phyloP scores from a whole-genome alignment of 2,888 invertebrate genomes.

The Ophraella communa region DNA sequence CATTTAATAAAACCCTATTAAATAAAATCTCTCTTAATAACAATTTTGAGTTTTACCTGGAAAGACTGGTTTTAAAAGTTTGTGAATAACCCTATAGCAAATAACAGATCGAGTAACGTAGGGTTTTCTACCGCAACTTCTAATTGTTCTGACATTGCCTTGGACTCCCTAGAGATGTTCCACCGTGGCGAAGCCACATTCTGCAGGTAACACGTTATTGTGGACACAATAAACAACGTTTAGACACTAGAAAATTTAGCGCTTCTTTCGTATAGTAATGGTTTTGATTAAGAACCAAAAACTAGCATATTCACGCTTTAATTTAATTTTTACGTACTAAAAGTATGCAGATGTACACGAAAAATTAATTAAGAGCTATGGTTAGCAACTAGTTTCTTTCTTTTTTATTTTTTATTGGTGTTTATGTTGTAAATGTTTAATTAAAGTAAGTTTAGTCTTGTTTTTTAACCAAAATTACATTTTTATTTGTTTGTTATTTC shows the following conservation, averaged over 20 bases:
- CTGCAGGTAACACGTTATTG: background rate
- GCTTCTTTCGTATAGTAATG: background rate
- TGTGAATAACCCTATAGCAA: background rate
- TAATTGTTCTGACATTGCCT: constrained; percentile 39
- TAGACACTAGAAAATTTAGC: background rate
- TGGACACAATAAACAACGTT: background rate
- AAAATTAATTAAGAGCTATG: too few relatives aligned
- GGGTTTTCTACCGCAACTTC: constrained; percentile 28
- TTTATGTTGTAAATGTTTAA: too few relatives aligned
- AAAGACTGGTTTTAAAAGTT: background rate
- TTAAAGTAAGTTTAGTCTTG: too few relatives aligned
- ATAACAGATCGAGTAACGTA: background rate
- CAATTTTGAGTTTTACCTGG: background rate
- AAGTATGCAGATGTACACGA: too few relatives aligned
- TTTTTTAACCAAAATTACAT: too few relatives aligned
- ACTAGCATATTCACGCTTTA: too few relatives aligned
- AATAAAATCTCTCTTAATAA: background rate
- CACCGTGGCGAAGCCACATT: background rate
- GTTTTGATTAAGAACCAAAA: background rate
- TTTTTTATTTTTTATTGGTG: too few relatives aligned
- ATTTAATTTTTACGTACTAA: too few relatives aligned
- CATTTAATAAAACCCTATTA: too few relatives aligned
- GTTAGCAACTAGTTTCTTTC: too few relatives aligned
- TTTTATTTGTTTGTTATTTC: too few relatives aligned
- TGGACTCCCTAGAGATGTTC: constrained; percentile 27